phyloP scores from a whole-genome alignment of 2,797 vertebrate species.

The Dryobates pubescens region DNA sequence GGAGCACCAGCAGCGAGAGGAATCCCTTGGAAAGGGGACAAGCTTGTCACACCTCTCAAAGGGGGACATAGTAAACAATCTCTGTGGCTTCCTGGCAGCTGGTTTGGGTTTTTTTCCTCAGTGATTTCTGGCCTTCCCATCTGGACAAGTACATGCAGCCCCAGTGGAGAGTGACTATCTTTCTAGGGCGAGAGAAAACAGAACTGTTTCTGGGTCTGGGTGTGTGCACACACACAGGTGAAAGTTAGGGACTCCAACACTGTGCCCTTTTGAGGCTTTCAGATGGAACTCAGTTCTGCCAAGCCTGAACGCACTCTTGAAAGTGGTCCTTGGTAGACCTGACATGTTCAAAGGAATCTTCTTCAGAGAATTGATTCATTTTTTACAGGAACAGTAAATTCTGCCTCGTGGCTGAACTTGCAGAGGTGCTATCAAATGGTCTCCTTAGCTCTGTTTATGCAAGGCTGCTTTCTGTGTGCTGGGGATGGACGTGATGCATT shows the following conservation, averaged over 20 bases:
- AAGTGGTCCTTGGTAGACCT: not conserved
- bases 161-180: not conserved
- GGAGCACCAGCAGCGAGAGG: not conserved
- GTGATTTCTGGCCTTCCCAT: conserved; percentile 1
- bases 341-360: not conserved
- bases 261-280: not conserved
- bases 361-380: not conserved
- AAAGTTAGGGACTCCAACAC: not conserved
- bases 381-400: not conserved
- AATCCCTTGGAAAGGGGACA: conserved; percentile 13
- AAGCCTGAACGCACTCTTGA: not conserved
- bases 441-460: not conserved
- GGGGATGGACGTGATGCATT: not conserved
- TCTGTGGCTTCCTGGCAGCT: not conserved
- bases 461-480: conserved; percentile 3
- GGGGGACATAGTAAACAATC: not conserved
- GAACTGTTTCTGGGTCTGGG: not conserved
- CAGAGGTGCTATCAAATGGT: not conserved
- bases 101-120: not conserved
- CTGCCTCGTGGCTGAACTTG: not conserved
- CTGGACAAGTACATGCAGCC: not conserved
- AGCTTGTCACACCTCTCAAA: conserved; percentile 10
- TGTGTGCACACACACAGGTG: not conserved
- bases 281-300: not conserved
- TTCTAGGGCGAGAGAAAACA: not conserved